phyloP scores from a whole-genome alignment of 2,797 vertebrate genomes.

The Rhynchotus rufescens region DNA sequence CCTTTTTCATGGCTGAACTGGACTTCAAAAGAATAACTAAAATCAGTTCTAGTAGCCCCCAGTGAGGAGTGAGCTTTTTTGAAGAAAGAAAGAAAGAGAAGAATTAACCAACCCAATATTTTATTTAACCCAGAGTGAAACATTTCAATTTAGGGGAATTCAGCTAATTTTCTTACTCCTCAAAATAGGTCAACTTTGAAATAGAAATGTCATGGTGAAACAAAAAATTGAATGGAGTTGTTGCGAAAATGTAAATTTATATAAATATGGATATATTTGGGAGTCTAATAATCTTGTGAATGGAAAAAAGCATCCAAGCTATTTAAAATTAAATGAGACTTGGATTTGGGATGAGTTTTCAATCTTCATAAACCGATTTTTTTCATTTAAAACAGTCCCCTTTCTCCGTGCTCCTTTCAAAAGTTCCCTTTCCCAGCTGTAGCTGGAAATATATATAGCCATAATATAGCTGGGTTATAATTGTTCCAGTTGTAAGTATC shows the following conservation, averaged over 20 bases:
- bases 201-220: background rate
- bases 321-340: slow-evolving; percentile 60
- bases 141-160: background rate
- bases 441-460: slow-evolving; percentile 32
- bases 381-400: slow-evolving; percentile 43
- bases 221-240: background rate
- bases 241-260: slow-evolving; percentile 32
- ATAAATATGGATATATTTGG: background rate
- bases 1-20: background rate
- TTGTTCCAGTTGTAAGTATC: background rate
- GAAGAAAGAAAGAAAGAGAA: background rate
- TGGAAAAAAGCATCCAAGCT: slow-evolving; percentile 28
- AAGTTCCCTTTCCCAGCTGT: background rate
- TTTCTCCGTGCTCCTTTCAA: background rate
- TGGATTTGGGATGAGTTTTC: slow-evolving; percentile 46
- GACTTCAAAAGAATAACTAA: slow-evolving; percentile 31
- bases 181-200: slow-evolving; percentile 22
- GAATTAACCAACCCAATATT: background rate
- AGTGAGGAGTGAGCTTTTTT: background rate
- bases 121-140: slow-evolving; percentile 14
- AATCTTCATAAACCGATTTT: slow-evolving; percentile 31
- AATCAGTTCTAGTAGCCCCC: background rate
- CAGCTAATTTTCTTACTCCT: background rate
- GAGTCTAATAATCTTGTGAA: slow-evolving; percentile 28
- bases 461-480: background rate